Percentiles rank a stretch among this genome's conserved stretches.
Evolutionary conservation across 2,888 invertebrate species (phyloP).

Genomic region (Lymantria dispar): DNA sequence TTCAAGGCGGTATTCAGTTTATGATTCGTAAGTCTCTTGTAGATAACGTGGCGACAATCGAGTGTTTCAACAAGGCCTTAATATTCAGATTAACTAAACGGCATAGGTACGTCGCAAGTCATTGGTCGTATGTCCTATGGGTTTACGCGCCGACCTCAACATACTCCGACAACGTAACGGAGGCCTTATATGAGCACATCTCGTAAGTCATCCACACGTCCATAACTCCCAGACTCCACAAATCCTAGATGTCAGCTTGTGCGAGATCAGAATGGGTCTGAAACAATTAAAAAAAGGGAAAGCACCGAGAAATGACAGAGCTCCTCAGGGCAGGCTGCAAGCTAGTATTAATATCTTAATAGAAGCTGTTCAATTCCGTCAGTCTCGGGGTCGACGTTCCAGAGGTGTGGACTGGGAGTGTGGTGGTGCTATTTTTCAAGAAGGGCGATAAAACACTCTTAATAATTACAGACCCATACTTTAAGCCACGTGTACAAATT

Average conservation of each 20-base stretch:
- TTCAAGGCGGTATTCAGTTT: background rate
- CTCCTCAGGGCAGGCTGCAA: background rate
- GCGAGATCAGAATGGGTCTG: background rate
- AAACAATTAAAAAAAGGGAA: no score
- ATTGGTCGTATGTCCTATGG: constrained; percentile 8
- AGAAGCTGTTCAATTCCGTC: background rate
- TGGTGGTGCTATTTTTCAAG: background rate
- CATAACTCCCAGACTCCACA: background rate
- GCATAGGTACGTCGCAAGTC: no score
- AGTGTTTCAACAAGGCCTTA: background rate
- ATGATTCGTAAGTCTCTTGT: background rate
- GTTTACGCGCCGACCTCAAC: constrained; percentile 17
- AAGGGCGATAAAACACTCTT: background rate
- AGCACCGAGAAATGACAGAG: background rate
- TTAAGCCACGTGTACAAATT: background rate
- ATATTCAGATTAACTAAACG: constrained; percentile 2
- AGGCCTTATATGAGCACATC: no score
- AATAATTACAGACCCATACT: background rate
- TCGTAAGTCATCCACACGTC: background rate
- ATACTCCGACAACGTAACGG: constrained; percentile 9
- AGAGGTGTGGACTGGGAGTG: background rate
- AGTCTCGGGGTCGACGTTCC: background rate
- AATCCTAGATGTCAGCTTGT: background rate
- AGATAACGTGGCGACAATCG: background rate
- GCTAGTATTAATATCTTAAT: background rate